Percentiles rank a stretch among this genome's conserved stretches.
Conservation (phyloP, 2,113 vertebrate species). For the Hypomesus transpacificus region DNA sequence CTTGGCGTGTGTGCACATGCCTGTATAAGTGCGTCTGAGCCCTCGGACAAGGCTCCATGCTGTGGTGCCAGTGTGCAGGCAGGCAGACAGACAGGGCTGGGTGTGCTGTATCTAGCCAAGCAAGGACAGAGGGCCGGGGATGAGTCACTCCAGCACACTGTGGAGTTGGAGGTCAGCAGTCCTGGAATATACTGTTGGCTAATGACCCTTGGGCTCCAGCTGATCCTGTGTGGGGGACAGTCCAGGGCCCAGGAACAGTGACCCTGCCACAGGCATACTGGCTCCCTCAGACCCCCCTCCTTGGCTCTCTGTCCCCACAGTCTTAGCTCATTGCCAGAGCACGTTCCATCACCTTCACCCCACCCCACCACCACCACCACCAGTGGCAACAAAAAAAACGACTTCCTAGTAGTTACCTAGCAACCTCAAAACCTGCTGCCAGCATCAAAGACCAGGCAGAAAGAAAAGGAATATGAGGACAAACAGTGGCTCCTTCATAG, state of each 20-base stretch:
- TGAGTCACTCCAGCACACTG: slow-evolving; percentile 36
- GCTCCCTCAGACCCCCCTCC: slow-evolving; percentile 5
- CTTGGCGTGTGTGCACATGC: neutral
- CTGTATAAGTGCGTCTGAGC: too few relatives aligned
- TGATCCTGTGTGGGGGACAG: neutral
- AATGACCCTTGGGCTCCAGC: neutral
- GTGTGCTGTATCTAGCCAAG: neutral
- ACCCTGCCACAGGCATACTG: slow-evolving; percentile 16
- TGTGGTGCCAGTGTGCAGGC: neutral
- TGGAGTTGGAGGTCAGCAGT: slow-evolving; percentile 35
- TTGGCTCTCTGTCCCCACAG: slow-evolving; percentile 11
- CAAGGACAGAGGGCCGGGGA: slow-evolving; percentile 23
- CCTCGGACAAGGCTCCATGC: neutral
- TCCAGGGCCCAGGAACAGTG: slow-evolving; percentile 8
- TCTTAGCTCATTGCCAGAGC: slow-evolving; percentile 6
- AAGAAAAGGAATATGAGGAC: slow-evolving; percentile 14
- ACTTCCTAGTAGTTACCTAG: slow-evolving; percentile 52
- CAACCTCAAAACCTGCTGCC: slow-evolving; percentile 41
- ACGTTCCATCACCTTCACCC: slow-evolving; percentile 24
- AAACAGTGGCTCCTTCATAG: slow-evolving; percentile 20
- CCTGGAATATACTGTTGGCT: neutral
- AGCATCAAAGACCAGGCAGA: slow-evolving; percentile 13
- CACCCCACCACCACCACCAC: neutral
- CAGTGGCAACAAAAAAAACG: slow-evolving; percentile 23
- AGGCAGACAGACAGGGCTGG: neutral